Evolutionary conservation across 2,888 invertebrate species (phyloP), one percentile per base, ranked within the genome.

Genomic region (Limnephilus rhombicus): DNA sequence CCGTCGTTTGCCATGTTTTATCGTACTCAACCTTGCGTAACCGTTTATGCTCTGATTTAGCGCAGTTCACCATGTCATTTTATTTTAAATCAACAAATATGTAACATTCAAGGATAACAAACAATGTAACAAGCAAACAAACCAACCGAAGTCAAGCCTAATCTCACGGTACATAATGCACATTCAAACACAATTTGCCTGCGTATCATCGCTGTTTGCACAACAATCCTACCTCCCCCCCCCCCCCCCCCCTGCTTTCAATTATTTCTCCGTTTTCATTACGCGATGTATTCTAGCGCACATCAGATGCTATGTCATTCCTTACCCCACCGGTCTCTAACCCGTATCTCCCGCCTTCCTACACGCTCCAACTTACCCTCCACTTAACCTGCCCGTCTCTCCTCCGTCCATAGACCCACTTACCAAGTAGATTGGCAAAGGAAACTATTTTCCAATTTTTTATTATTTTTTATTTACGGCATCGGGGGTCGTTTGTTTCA

Each of bases 261-360:
- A 82, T 82, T 82, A 82, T 82, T 82, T 82, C 82, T 82, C 34
- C 82, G 82, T 82, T 82, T 82, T 82, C 34, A 82, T 34, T 82
- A 82, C 31, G 82, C 34, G 31, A 34, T 82, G 34, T 82, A 82
- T 82, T 82, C 82, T 82, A 82, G 82, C 82, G 82, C 34, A 82
- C 82, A 34, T 34, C 68, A 68, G 24, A 68, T 68, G 68, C 68
- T 68, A 68, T 68, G 68, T 82, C 82, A 31, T 82, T 82, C 82
- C 34, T 82, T 31, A 18, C 82, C 34, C 82, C 82, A 3, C 9
- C 82, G 82, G 31, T 68, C 68, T 68, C 68, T 82, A 82, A 13
- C 31, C 82, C 82, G 15, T n/a, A 18, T 82, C 82, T 82, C 18
- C 82, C 34, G 2, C 82, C 31, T 34, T 34, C 82, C 34, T 82